These are phyloP conservation scores for Alces alces DNA, from an alignment of 2,113 vertebrate species.

Conservation along the genomic window DNA sequence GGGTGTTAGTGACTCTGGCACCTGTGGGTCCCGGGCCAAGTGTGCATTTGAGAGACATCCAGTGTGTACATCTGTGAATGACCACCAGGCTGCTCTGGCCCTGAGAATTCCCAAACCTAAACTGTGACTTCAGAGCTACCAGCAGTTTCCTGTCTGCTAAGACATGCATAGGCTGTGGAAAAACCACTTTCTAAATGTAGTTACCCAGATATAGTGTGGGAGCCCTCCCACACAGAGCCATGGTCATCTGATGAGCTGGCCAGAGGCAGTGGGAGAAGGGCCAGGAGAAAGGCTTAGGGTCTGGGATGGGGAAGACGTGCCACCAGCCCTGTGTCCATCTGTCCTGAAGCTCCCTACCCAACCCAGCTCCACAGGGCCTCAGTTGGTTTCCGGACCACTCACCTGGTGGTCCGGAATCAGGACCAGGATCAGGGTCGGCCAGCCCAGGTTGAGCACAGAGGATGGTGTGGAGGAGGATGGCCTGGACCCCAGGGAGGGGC, in stretches of 20 bases:
- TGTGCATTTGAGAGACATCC: not conserved
- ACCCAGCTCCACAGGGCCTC: not conserved
- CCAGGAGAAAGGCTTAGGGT: not conserved
- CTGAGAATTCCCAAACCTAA: not conserved
- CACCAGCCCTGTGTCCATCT: not conserved
- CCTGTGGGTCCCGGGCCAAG: not conserved
- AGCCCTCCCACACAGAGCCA: not conserved
- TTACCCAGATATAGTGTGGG: not conserved
- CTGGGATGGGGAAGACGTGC: not conserved
- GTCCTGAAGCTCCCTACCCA: not conserved
- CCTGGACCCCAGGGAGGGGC: accelerated
- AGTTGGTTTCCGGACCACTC: not conserved
- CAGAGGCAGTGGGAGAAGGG: not conserved
- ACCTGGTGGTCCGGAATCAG: not conserved
- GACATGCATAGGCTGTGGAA: not conserved
- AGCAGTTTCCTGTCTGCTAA: not conserved
- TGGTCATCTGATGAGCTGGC: not conserved
- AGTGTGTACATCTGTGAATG: not conserved
- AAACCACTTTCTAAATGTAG: not conserved
- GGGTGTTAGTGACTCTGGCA: not conserved
- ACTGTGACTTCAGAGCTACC: not conserved
- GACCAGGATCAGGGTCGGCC: not conserved
- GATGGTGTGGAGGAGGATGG: not conserved
- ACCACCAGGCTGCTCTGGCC: not conserved
- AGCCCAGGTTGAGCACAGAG: not conserved